Base-by-base conservation (phyloP, 1,140 invertebrate species). In the Eupristina koningsbergeri region DNA sequence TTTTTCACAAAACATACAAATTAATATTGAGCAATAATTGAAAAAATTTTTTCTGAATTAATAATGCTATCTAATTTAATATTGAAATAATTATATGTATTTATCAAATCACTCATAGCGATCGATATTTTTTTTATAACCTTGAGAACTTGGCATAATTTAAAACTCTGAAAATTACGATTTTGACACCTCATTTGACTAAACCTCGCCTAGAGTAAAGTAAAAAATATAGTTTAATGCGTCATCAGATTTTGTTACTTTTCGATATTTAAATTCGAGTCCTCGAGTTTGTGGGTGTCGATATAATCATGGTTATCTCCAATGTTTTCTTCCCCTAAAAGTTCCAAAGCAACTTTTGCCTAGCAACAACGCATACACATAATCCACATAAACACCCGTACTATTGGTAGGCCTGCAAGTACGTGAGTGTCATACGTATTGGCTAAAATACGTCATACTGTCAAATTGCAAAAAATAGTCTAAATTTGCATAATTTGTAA, bases 401-500 rank as follows among this genome's bases (percentile, higher is more conserved):
- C n/a, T n/a, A n/a, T n/a, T n/a, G n/a, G n/a, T n/a, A 64, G 36
- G n/a, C 39, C 17, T 50, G 67, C 22, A 29, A 79, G 67, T 3
- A 29, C 9, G 29, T 61, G 36, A 61, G 19, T 39, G 50, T 77
- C 34, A 17, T 34, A 39, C 50, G 39, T 22, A 61, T 26, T 9
- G 50, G 8, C 50, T n/a, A 34, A n/a, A n/a, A n/a, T n/a, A n/a
- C 17, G 15, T 34, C 13, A 31, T 26, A 9, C 31, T 34, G 36
- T 13, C 22, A 22, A 26, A 41, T 13, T n/a, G 50, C 29, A 31
- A 75, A 75, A 41, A n/a, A 3, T 36, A 0, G 1, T n/a, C 31
- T 76, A n/a, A 61, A 83, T 58, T 61, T 78, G 64, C 76, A 84
- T 80, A 80, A 75, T 79, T 80, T 73, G 53, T 76, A 75, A 80